These are phyloP conservation scores for Metalampra italica DNA, from an alignment of 2,888 invertebrate species.

Conservation along the genomic window DNA sequence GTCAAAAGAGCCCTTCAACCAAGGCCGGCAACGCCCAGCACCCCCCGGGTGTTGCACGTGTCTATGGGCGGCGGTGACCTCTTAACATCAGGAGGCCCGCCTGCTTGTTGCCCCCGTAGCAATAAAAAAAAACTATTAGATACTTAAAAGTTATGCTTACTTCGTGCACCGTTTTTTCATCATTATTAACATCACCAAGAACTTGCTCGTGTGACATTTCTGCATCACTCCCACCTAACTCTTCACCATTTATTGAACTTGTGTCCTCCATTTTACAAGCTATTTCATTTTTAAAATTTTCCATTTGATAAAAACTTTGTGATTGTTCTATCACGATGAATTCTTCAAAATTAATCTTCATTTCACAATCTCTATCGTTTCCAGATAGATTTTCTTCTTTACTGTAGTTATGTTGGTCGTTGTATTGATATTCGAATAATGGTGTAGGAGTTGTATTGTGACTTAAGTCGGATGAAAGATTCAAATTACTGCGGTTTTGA, in stretches of 20 bases:
- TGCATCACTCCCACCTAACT: not conserved
- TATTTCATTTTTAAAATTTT: not conserved
- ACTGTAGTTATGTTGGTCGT: constrained; percentile 3
- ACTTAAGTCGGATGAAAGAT: constrained; percentile 19
- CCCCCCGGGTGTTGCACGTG: no score
- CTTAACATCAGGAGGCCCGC: no score
- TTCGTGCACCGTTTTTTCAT: no score
- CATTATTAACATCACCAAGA: no score
- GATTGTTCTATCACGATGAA: not conserved
- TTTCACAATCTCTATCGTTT: not conserved
- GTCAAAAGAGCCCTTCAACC: no score
- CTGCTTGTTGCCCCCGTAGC: no score
- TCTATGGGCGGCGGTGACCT: no score
- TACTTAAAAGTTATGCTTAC: no score
- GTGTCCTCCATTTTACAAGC: not conserved
- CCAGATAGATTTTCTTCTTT: not conserved
- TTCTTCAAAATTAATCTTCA: not conserved
- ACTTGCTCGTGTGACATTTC: not conserved
- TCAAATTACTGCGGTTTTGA: constrained; percentile 20
- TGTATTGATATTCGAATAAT: constrained; percentile 13
- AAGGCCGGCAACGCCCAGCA: no score
- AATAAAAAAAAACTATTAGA: no score
- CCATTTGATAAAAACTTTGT: no score
- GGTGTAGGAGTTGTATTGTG: constrained; percentile 9
- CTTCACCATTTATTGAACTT: not conserved